These are phyloP conservation scores for Xiphophorus hellerii DNA, from an alignment of 2,113 vertebrate species.

Conservation along the genomic window DNA sequence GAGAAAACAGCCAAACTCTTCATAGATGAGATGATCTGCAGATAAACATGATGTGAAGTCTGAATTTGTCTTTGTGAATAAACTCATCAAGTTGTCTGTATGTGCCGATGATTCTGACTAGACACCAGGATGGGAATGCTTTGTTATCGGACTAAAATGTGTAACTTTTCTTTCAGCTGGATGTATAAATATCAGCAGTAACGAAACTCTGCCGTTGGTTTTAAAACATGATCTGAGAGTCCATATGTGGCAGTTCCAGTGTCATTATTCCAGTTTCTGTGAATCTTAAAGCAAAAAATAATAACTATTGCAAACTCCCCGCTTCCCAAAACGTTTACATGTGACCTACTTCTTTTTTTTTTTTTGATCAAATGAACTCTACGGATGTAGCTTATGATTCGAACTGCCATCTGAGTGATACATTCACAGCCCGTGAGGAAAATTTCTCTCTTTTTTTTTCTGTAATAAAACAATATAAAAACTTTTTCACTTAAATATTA, in stretches of 20 bases:
- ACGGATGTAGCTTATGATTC: slow-evolving; percentile 25
- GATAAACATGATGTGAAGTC: slow-evolving; percentile 17
- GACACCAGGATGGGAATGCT: slow-evolving; percentile 15
- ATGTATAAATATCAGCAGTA: slow-evolving; percentile 8
- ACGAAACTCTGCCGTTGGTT: background rate
- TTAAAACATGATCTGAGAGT: slow-evolving; percentile 8
- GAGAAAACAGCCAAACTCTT: slow-evolving; percentile 26
- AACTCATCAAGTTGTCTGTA: slow-evolving; percentile 7
- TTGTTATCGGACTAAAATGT: slow-evolving; percentile 33
- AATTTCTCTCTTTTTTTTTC: slow-evolving; percentile 33
- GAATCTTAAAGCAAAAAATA: slow-evolving; percentile 10
- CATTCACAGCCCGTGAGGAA: slow-evolving; percentile 56
- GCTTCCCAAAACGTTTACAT: background rate
- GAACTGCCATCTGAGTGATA: slow-evolving; percentile 39
- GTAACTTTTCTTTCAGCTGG: slow-evolving; percentile 8
- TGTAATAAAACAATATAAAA: slow-evolving; percentile 77
- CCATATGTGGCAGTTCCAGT: slow-evolving; percentile 30
- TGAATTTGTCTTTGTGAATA: slow-evolving; percentile 18
- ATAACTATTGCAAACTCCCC: background rate
- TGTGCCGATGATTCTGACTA: slow-evolving; percentile 1
- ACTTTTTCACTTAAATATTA: slow-evolving; percentile 62
- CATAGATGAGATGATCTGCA: slow-evolving; percentile 21
- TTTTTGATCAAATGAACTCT: background rate
- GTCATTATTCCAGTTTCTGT: slow-evolving; percentile 40
- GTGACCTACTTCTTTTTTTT: slow-evolving; percentile 1